A percentile compares a stretch with the other conserved stretches of the same genome.
Evolutionary conservation across 2,797 vertebrate species (phyloP).

Genomic region (Aphelocoma californica): DNA sequence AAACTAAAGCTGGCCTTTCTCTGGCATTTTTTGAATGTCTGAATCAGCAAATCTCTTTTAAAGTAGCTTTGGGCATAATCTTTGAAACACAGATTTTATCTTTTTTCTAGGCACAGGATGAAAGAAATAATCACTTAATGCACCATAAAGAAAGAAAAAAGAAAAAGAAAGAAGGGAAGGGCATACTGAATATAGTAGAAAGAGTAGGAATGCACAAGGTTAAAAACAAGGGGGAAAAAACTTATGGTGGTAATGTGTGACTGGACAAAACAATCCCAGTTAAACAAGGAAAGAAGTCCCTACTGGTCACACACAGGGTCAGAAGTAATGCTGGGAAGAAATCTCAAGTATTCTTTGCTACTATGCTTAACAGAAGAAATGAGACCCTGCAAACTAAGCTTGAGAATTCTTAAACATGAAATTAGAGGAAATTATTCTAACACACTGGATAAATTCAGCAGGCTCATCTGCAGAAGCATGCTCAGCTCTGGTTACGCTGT

Average conservation of each 20-base stretch:
- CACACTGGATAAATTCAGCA: background rate
- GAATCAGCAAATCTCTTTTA: background rate
- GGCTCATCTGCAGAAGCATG: background rate
- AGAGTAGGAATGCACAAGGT: background rate
- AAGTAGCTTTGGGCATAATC: background rate
- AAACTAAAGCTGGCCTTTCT: background rate
- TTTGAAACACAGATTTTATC: background rate
- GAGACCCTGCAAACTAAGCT: conserved; percentile 15
- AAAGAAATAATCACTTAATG: background rate
- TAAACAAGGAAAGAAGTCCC: background rate
- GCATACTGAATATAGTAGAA: background rate
- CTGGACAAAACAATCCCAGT: background rate
- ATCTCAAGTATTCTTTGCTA: background rate
- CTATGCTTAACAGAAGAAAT: background rate
- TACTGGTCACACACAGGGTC: background rate
- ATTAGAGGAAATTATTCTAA: conserved; percentile 10
- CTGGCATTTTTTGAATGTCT: background rate
- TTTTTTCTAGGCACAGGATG: background rate
- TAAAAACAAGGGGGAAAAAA: background rate
- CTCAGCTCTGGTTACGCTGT: conserved; percentile 18
- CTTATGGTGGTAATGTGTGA: background rate
- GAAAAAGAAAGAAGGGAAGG: background rate
- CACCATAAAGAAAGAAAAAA: conserved; percentile 2
- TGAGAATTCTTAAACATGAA: background rate
- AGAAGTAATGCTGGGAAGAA: background rate